Evolutionary conservation across 1,140 invertebrate species (phyloP).

Genomic region (Drosophila biarmipes): DNA sequence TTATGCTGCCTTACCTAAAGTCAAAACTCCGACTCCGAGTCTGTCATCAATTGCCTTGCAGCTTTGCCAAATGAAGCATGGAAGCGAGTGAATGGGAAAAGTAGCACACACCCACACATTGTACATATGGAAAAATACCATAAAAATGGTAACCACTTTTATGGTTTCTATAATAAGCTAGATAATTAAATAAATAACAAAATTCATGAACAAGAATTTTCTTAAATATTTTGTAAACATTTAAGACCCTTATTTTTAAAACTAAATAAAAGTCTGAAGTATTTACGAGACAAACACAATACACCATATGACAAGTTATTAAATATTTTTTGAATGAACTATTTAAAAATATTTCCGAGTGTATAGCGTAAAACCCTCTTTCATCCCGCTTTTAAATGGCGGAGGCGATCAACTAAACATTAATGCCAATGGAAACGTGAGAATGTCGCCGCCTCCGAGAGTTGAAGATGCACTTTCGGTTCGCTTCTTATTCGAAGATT

Average conservation of each 20-base stretch:
- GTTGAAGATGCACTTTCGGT: conserved; percentile 74
- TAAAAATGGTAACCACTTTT: neutral
- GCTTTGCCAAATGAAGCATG: conserved; percentile 69
- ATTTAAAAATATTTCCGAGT: neutral
- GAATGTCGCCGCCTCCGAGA: conserved; percentile 66
- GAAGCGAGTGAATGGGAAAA: conserved; percentile 31
- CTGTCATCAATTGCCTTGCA: conserved; percentile 69
- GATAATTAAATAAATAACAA: too few species aligned
- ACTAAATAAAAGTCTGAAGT: too few species aligned
- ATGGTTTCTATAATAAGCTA: neutral
- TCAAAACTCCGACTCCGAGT: conserved; percentile 38
- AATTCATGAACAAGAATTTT: neutral
- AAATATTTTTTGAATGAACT: neutral
- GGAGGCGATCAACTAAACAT: conserved; percentile 69
- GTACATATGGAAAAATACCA: neutral
- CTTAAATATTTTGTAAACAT: too few species aligned
- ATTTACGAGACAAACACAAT: too few species aligned
- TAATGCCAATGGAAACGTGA: conserved; percentile 82
- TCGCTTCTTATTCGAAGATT: conserved; percentile 43
- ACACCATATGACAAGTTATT: too few species aligned
- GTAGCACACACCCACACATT: conserved; percentile 26
- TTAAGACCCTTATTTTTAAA: too few species aligned
- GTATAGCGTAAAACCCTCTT: neutral
- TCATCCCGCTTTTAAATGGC: conserved; percentile 5
- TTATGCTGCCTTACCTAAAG: conserved; percentile 69